Percentiles rank a stretch among this genome's conserved stretches.
phyloP scores from a whole-genome alignment of 2,113 vertebrate species.

The Tyto alba region DNA sequence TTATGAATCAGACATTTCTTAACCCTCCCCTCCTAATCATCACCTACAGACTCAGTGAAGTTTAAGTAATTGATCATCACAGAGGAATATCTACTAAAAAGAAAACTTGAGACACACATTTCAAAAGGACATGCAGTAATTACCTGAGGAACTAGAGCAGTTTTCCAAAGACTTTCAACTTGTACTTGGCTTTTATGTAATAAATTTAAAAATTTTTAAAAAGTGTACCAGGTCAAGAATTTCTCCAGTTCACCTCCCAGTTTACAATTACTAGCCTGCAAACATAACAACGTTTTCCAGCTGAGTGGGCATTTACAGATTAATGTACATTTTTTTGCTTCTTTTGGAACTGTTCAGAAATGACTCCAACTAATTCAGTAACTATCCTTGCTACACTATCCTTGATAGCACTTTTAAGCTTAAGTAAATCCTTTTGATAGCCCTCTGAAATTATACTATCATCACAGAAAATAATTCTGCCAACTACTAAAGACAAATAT shows the following conservation, averaged over 20 bases:
- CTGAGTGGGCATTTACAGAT: background rate
- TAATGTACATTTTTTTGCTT: background rate
- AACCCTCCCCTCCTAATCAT: background rate
- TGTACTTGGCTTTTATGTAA: background rate
- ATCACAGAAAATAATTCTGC: background rate
- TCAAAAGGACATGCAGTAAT: background rate
- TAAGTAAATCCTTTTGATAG: background rate
- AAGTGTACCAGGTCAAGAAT: background rate
- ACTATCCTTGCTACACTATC: background rate
- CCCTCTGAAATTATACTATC: background rate
- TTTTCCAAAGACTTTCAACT: background rate
- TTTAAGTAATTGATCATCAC: background rate
- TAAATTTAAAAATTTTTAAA: background rate
- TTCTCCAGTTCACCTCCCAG: background rate
- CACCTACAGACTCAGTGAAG: background rate
- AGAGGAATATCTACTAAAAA: background rate
- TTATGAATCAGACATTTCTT: background rate
- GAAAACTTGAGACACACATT: background rate
- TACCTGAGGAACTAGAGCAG: background rate
- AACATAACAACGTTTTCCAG: background rate
- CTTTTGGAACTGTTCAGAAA: background rate
- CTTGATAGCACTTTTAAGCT: background rate
- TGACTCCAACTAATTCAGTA: background rate
- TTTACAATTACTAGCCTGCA: background rate
- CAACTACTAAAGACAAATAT: background rate